Conservation (phyloP, 1,140 invertebrate species). For the Oncopodura yosiiana region DNA sequence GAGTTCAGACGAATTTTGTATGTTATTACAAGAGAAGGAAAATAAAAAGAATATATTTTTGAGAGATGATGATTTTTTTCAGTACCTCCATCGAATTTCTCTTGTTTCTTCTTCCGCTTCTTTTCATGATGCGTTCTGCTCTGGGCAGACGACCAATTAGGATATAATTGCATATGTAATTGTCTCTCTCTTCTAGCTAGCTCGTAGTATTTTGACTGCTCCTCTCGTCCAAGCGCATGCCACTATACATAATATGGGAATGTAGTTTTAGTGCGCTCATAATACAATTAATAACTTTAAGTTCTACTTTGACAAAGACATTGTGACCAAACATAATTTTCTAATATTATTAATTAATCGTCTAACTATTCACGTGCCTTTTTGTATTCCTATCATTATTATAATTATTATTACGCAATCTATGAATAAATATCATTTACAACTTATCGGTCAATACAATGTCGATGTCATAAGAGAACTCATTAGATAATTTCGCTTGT, state of each 20-base stretch:
- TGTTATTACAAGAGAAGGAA: constrained; percentile 10
- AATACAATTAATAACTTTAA: no score
- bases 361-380: no score
- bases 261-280: no score
- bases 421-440: no score
- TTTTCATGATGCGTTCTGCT: constrained; percentile 89
- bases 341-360: no score
- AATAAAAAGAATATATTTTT: constrained; percentile 8
- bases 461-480: no score
- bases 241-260: constrained; percentile 70
- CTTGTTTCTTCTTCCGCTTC: constrained; percentile 99
- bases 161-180: constrained; percentile 97
- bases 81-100: constrained; percentile 70
- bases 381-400: no score
- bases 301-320: no score
- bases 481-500: no score
- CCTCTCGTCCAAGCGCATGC: constrained; percentile 95
- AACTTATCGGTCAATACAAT: no score
- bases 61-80: constrained; percentile 8
- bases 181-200: constrained; percentile 94
- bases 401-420: no score
- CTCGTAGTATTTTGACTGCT: constrained; percentile 99
- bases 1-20: background rate
- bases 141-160: constrained; percentile 96
- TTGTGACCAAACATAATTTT: no score